A percentile compares a stretch with the other conserved stretches of the same genome.
Conservation (phyloP, 2,113 vertebrate species). For the Illadopsis cleaveri region DNA sequence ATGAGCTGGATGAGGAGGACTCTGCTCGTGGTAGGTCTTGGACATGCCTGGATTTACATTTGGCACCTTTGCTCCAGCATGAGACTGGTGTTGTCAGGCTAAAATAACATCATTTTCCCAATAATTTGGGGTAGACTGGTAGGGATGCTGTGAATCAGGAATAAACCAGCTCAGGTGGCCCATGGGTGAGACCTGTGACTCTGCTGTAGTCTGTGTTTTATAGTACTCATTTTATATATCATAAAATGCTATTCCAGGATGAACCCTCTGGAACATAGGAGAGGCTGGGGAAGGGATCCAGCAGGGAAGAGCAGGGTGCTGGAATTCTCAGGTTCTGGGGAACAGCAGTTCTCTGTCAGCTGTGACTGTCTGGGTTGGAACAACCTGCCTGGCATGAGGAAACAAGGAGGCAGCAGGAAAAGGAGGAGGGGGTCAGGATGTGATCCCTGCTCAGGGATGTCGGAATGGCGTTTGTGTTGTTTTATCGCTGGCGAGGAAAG, state of each 20-base stretch:
- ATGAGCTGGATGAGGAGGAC: neutral
- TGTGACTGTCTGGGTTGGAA: neutral
- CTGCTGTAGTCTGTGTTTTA: neutral
- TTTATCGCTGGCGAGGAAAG: slow-evolving; percentile 15
- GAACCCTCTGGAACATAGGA: neutral
- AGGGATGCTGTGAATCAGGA: neutral
- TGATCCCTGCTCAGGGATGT: slow-evolving; percentile 9
- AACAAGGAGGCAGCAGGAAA: neutral
- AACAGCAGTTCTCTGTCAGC: neutral
- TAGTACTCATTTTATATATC: neutral
- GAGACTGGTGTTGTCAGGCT: rapidly evolving
- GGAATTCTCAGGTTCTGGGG: neutral
- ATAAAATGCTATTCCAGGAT: neutral
- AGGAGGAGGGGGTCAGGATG: neutral
- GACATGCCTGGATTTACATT: neutral
- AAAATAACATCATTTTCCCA: neutral
- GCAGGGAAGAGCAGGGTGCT: neutral
- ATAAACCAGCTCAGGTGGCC: neutral
- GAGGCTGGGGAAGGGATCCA: neutral
- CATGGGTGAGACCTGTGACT: neutral
- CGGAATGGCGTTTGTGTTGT: slow-evolving; percentile 16
- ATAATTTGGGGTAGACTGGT: neutral
- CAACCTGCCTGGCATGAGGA: neutral
- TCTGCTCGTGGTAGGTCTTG: rapidly evolving
- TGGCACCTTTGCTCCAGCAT: neutral